Evolutionary conservation across 2,888 invertebrate species (phyloP).

Genomic region (Tethea ocularis): DNA sequence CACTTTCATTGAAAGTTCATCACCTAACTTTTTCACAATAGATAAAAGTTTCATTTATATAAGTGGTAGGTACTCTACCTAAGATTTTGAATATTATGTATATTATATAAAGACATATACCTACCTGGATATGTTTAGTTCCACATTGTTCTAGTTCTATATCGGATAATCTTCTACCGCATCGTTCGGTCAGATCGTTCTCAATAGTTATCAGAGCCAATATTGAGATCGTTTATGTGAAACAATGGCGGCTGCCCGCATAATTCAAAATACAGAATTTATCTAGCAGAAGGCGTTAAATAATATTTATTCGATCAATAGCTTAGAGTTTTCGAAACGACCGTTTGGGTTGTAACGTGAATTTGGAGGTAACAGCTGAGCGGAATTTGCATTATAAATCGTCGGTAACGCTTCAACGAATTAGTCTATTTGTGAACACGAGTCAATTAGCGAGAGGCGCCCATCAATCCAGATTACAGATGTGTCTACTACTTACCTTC

Average conservation of each 20-base stretch:
- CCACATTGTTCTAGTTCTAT: conserved; percentile 9
- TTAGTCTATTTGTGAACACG: conserved; percentile 42
- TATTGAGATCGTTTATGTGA: conserved; percentile 25
- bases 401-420: conserved; percentile 33
- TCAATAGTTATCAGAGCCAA: conserved; percentile 21
- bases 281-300: conserved; percentile 17
- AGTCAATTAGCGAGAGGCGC: conserved; percentile 53
- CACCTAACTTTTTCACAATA: neutral
- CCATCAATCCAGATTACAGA: conserved; percentile 49
- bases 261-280: conserved; percentile 36
- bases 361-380: conserved; percentile 56
- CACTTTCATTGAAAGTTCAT: neutral
- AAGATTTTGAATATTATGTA: too few relatives aligned
- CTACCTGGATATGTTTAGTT: neutral
- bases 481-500: conserved; percentile 17
- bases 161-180: conserved; percentile 10
- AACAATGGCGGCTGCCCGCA: conserved; percentile 32
- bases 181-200: conserved; percentile 11
- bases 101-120: too few relatives aligned
- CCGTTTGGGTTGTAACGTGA: conserved; percentile 26
- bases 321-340: conserved; percentile 37
- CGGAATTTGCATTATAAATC: conserved; percentile 65
- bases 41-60: neutral
- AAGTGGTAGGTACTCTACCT: too few relatives aligned
- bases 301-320: conserved; percentile 50